A percentile compares a stretch with the other conserved stretches of the same genome.
Conservation (phyloP, 2,797 vertebrate species). For the Calcarius lapponicus region DNA sequence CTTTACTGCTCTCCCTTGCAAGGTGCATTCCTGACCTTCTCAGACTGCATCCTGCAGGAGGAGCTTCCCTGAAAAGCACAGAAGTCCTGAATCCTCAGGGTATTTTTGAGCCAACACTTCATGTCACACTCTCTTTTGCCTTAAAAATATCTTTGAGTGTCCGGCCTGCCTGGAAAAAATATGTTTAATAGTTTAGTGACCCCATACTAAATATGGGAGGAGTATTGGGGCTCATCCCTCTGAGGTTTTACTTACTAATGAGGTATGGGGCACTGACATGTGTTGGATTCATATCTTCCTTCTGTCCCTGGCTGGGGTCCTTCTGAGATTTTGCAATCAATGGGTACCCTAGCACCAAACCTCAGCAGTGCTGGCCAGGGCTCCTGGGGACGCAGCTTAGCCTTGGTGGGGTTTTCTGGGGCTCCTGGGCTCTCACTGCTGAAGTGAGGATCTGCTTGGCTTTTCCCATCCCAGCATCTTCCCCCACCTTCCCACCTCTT, state of each 20-base stretch:
- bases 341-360: constrained; percentile 64
- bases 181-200: not conserved
- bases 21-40: constrained; percentile 27
- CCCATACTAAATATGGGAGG: rapidly evolving
- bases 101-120: not conserved
- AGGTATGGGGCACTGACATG: not conserved
- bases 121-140: not conserved
- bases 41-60: not conserved
- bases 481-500: not conserved
- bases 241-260: not conserved
- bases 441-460: constrained; percentile 51
- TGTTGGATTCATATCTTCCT: not conserved
- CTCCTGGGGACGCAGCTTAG: not conserved
- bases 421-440: constrained; percentile 22
- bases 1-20: constrained; percentile 5
- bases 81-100: not conserved
- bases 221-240: not conserved
- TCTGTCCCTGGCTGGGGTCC: not conserved
- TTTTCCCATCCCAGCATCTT: constrained; percentile 46
- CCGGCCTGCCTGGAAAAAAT: not conserved
- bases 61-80: not conserved
- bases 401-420: constrained; percentile 19
- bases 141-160: not conserved
- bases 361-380: constrained; percentile 1
- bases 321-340: not conserved